Conservation (phyloP, 1,140 invertebrate genomes). For the Caligus rogercresseyi region DNA sequence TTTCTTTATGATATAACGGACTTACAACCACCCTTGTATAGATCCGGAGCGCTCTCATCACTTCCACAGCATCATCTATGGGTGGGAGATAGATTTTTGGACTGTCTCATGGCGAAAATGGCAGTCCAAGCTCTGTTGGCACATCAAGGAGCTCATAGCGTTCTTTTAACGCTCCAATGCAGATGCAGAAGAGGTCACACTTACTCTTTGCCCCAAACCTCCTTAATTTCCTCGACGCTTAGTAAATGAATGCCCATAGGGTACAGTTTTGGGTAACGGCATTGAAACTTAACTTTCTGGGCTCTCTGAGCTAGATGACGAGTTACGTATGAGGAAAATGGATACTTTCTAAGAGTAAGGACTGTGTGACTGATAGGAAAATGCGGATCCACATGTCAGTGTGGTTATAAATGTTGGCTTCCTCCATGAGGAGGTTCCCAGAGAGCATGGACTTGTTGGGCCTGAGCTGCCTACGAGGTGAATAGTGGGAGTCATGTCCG, state of each 20-base stretch:
- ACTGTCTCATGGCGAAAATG: not conserved
- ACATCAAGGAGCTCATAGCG: not conserved
- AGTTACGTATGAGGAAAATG: slow-evolving; percentile 67
- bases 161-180: not conserved
- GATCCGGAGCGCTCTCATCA: slow-evolving; percentile 47
- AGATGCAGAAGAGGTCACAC: too few species aligned
- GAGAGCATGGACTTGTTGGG: too few species aligned
- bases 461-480: too few species aligned
- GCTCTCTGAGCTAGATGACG: slow-evolving; percentile 45
- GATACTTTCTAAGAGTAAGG: slow-evolving; percentile 44
- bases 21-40: slow-evolving; percentile 1
- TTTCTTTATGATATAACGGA: slow-evolving; percentile 57
- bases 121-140: not conserved
- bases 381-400: slow-evolving; percentile 36
- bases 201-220: too few species aligned
- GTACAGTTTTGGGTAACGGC: not conserved
- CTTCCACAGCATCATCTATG: slow-evolving; percentile 80
- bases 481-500: too few species aligned
- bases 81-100: slow-evolving; percentile 1
- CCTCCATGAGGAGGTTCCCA: slow-evolving; percentile 45
- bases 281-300: not conserved
- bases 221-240: not conserved
- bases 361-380: slow-evolving; percentile 54
- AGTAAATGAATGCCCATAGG: slow-evolving; percentile 3
- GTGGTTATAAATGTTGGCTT: slow-evolving; percentile 32